These are phyloP conservation scores for Actinemys pallida DNA, from an alignment of 2,113 vertebrate genomes.

Conservation along the genomic window DNA sequence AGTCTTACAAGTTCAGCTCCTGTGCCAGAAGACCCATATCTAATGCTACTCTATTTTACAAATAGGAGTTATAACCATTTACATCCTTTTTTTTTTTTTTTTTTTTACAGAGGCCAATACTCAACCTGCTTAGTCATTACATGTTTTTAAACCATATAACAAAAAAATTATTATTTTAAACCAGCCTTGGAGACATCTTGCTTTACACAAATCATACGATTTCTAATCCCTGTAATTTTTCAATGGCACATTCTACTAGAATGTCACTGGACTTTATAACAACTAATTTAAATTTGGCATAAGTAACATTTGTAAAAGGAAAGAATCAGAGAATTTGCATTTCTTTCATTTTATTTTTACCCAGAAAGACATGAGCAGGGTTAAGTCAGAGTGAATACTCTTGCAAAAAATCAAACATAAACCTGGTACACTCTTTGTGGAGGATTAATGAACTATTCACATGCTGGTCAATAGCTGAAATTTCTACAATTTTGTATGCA, in stretches of 20 bases:
- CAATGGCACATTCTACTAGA: background rate
- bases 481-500: background rate
- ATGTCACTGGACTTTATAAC: background rate
- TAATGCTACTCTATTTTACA: background rate
- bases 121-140: background rate
- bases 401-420: background rate
- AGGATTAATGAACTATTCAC: background rate
- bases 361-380: background rate
- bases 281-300: background rate
- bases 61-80: background rate
- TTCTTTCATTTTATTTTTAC: background rate
- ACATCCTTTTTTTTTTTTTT: background rate
- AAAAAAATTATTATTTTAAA: background rate
- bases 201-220: background rate
- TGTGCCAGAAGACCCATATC: background rate
- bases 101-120: background rate
- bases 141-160: background rate
- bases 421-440: background rate
- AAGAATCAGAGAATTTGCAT: background rate
- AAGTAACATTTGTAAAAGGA: background rate
- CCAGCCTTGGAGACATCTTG: background rate
- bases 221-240: background rate
- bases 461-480: background rate
- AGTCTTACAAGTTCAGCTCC: background rate
- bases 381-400: accelerated